Evolutionary conservation across 2,888 invertebrate species (phyloP).

Genomic region (Gasteruption jaculator): DNA sequence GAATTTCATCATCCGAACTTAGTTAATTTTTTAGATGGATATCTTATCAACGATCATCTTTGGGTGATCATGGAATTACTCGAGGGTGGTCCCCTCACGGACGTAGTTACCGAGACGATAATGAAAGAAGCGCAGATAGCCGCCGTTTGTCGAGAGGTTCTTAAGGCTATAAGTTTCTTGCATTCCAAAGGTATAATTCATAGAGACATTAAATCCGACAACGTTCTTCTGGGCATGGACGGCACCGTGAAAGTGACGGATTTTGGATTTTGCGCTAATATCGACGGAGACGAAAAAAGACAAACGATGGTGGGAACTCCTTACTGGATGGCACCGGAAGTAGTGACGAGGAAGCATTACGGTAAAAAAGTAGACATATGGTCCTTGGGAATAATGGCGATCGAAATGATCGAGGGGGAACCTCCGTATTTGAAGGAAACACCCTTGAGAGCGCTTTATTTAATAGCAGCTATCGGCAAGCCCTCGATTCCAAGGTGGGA

Average conservation of each 20-base stretch:
- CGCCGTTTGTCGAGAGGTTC: slow-evolving; percentile 84
- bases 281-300: slow-evolving; percentile 91
- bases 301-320: slow-evolving; percentile 98
- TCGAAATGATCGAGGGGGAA: slow-evolving; percentile 95
- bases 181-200: slow-evolving; percentile 89
- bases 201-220: slow-evolving; percentile 96
- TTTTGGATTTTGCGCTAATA: slow-evolving; percentile 98
- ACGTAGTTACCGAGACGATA: slow-evolving; percentile 94
- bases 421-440: slow-evolving; percentile 96
- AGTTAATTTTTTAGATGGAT: slow-evolving; percentile 92
- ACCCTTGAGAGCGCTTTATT: slow-evolving; percentile 84
- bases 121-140: slow-evolving; percentile 97
- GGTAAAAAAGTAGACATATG: slow-evolving; percentile 92
- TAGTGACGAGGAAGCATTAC: slow-evolving; percentile 87
- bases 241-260: slow-evolving; percentile 91
- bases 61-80: slow-evolving; percentile 97
- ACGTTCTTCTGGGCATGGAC: slow-evolving; percentile 89
- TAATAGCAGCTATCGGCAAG: slow-evolving; percentile 93
- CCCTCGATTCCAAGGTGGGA: slow-evolving; percentile 85
- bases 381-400: slow-evolving; percentile 98
- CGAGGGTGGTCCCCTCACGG: slow-evolving; percentile 92
- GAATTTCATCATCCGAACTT: slow-evolving; percentile 91
- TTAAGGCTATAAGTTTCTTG: slow-evolving; percentile 84
- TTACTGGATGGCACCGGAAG: slow-evolving; percentile 98
- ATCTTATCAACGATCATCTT: slow-evolving; percentile 84